Evolutionary conservation across 2,113 vertebrate genomes (phyloP).

Genomic region (pig (Sus scrofa)): T2T-Sscrofa CM000826.6:35496501-35497000

Average conservation of each 20-base stretch:
- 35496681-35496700: neutral
- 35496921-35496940: neutral
- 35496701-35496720: neutral
- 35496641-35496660: neutral
- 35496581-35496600: no score
- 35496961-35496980: neutral
- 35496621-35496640: neutral
- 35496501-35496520: neutral
- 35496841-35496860: neutral
- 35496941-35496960: neutral
- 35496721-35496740: neutral
- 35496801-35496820: neutral
- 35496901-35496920: neutral
- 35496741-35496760: neutral
- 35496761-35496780: neutral
- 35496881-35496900: neutral
- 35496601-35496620: no score
- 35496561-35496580: neutral
- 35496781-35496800: neutral
- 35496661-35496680: neutral
- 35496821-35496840: neutral
- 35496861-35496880: neutral
- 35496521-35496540: neutral
- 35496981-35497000: neutral
- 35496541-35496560: neutral